Evolutionary conservation across 2,888 invertebrate genomes (phyloP).

Genomic region (Ametastegia equiseti): DNA sequence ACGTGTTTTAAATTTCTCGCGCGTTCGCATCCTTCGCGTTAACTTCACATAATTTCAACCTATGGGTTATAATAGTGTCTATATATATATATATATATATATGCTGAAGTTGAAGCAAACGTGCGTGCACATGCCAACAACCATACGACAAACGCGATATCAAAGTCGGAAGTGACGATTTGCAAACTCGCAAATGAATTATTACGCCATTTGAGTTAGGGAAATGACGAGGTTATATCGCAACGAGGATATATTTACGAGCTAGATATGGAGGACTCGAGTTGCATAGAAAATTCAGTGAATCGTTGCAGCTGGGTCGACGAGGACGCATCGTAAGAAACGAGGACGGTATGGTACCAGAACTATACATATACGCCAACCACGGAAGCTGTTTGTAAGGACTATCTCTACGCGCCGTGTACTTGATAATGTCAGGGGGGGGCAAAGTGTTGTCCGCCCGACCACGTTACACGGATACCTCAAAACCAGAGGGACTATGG

Average conservation of each 20-base stretch:
- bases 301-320: neutral
- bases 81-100: too few relatives aligned
- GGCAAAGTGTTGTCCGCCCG: conserved; percentile 67
- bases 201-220: neutral
- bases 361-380: conserved; percentile 16
- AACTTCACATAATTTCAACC: conserved; percentile 9
- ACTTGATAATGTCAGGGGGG: conserved; percentile 70
- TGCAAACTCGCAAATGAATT: neutral
- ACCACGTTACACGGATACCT: conserved; percentile 65
- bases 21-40: conserved; percentile 6
- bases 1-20: conserved; percentile 37
- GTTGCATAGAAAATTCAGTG: neutral
- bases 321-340: too few relatives aligned
- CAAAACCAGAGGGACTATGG: conserved; percentile 60
- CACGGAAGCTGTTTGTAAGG: conserved; percentile 65
- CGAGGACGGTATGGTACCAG: neutral
- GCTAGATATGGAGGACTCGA: neutral
- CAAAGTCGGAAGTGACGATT: too few relatives aligned
- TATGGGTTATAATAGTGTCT: conserved; percentile 7
- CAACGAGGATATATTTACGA: neutral
- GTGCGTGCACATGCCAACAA: neutral
- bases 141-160: too few relatives aligned
- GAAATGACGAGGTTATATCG: neutral
- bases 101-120: neutral
- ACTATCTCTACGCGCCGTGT: conserved; percentile 68